Evolutionary conservation across 2,113 vertebrate species (phyloP).

Genomic region (Scalopus aquaticus): DNA sequence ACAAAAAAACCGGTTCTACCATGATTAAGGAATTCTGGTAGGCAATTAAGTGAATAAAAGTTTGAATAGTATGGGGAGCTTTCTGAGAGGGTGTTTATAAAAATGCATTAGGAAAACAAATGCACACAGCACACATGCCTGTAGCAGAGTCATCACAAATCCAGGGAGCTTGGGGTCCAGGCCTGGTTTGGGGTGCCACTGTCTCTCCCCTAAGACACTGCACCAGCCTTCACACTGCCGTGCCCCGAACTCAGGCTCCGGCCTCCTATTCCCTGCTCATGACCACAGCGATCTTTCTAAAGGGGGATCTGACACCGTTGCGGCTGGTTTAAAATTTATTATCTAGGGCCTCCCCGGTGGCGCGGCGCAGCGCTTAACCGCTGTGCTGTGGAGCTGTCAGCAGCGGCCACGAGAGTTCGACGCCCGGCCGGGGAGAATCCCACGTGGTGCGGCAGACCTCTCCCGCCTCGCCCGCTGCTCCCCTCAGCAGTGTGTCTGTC

Average conservation of each 20-base stretch:
- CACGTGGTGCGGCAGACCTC: too few species aligned
- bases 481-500: too few species aligned
- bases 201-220: neutral
- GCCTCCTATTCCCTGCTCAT: neutral
- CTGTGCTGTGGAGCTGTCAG: too few species aligned
- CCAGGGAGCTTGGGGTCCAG: too few species aligned
- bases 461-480: too few species aligned
- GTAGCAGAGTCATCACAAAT: neutral
- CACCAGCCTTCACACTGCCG: neutral
- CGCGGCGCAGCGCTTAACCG: too few species aligned
- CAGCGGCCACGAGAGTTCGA: too few species aligned
- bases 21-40: neutral
- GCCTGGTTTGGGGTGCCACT: neutral
- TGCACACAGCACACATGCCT: accelerated
- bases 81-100: neutral
- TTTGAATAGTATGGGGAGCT: neutral
- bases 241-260: neutral
- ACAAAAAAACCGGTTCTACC: neutral
- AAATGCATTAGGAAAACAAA: neutral
- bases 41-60: neutral
- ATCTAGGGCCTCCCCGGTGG: too few species aligned
- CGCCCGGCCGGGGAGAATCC: too few species aligned
- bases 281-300: neutral
- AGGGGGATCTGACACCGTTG: neutral
- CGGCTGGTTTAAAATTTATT: neutral